Base-by-base conservation (phyloP, 2,113 vertebrate species). In the Cyanocitta stelleri region DNA sequence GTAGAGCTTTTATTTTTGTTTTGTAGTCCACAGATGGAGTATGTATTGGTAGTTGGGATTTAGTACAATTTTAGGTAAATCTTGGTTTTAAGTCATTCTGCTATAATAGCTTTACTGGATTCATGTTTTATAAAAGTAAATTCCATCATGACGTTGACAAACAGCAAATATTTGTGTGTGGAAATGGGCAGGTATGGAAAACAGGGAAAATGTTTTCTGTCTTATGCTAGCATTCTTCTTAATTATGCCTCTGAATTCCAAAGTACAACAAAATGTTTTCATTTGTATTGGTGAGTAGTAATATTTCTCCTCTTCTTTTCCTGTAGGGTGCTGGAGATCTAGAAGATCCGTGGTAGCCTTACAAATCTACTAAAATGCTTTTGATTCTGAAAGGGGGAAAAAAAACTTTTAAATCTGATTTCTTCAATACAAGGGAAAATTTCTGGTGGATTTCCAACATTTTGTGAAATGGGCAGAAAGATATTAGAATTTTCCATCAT, bases 281-380 rank as follows among this genome's bases (percentile, higher is more conserved):
- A 13, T 96, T 81, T 96, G 68, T 93, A 4, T 93, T 96, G 96
- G 97, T 96, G 92, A 98, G 96, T 97, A 98, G 96, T 98, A 98
- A 98, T 97, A 61, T 95, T 98, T 98, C 97, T 97, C 97, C 97
- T 98, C 97, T 98, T 98, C 97, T 98, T 97, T 98, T 96, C 98
- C 98, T 98, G 98, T 98, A 99, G 99, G 99, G 97, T 95, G 98
- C 98, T 98, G 98, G 98, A 91, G 99, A 99, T 97, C 97, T 99
- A 97, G 99, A 99, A 98, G 99, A 99, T 98, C 98, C 99, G 97
- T 99, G 99, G 99, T 99, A 99, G 99, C 98, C 98, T 98, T 98
- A 98, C 97, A 98, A 97, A 98, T 97, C 97, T 96, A 93, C 97
- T 98, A 98, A 98, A 97, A 98, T 98, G 98, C 96, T 98, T 98